Evolutionary conservation across 2,797 vertebrate genomes (phyloP).

Genomic region (Sarcophilus harrisii): DNA sequence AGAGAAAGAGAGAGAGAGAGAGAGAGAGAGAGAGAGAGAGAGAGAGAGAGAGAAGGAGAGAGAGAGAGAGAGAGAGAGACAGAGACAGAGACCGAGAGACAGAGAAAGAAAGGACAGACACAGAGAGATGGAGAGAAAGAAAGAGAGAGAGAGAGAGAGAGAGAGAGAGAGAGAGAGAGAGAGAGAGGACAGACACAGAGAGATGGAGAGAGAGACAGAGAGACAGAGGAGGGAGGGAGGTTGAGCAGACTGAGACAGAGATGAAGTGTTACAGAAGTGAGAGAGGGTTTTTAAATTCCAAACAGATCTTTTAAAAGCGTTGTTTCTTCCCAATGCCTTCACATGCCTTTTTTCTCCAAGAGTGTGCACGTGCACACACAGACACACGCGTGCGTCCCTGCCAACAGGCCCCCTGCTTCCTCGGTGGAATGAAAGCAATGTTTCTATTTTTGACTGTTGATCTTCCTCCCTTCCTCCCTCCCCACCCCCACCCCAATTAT

Average conservation of each 20-base stretch:
- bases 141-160: no score
- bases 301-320: neutral
- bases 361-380: neutral
- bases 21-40: neutral
- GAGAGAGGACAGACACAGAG: neutral
- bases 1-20: neutral
- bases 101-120: neutral
- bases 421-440: slow-evolving; percentile 59
- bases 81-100: neutral
- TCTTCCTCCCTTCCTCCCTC: slow-evolving; percentile 67
- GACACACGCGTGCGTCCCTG: neutral
- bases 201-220: neutral
- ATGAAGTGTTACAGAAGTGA: neutral
- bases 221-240: neutral
- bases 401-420: slow-evolving; percentile 18
- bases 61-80: neutral
- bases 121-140: no score
- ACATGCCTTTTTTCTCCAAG: neutral
- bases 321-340: neutral
- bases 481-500: slow-evolving; percentile 77
- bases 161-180: no score
- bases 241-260: neutral
- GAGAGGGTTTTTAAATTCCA: neutral
- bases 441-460: slow-evolving; percentile 70
- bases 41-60: neutral